Conservation (phyloP, 2,888 invertebrate genomes). For the Drosophila kanekoi region DNA sequence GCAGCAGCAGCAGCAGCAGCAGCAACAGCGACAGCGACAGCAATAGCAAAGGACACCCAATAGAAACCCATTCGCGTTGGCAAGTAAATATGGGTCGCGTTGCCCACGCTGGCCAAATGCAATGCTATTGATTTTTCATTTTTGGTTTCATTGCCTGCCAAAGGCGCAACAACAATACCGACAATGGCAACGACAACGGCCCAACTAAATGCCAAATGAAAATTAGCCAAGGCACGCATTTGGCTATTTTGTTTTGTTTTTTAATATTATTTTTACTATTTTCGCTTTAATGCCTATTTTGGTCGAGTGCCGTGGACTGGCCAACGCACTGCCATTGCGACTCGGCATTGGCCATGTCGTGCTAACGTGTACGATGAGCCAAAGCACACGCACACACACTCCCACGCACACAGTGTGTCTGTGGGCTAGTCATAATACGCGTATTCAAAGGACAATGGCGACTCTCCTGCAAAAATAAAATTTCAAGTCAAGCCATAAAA, state of each 20-base stretch:
- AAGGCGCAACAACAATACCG: slow-evolving; percentile 33
- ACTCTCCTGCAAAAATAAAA: slow-evolving; percentile 59
- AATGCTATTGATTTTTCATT: slow-evolving; percentile 77
- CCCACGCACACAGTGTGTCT: slow-evolving; percentile 36
- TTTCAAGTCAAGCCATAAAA: slow-evolving; percentile 61
- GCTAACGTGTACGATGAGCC: slow-evolving; percentile 62
- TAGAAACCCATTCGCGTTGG: slow-evolving; percentile 9
- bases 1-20: slow-evolving; percentile 23
- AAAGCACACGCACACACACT: slow-evolving; percentile 25
- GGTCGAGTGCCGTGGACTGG: slow-evolving; percentile 51
- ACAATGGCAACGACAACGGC: slow-evolving; percentile 35
- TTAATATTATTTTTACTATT: slow-evolving; percentile 8
- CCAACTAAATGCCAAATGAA: slow-evolving; percentile 58
- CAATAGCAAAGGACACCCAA: slow-evolving; percentile 24
- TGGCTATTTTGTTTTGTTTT: slow-evolving; percentile 17
- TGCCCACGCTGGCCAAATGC: slow-evolving; percentile 68
- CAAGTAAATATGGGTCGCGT: slow-evolving; percentile 29
- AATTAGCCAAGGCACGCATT: slow-evolving; percentile 72
- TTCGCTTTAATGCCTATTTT: slow-evolving; percentile 64
- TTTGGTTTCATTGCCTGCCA: slow-evolving; percentile 64
- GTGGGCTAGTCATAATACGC: slow-evolving; percentile 54
- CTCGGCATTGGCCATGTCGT: slow-evolving; percentile 46
- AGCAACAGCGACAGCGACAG: neutral
- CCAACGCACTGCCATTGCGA: slow-evolving; percentile 26
- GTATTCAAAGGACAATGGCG: slow-evolving; percentile 67